These are phyloP conservation scores for Koerneria pararmatus DNA, from an alignment of 2,888 invertebrate species.

Conservation along the genomic window DNA sequence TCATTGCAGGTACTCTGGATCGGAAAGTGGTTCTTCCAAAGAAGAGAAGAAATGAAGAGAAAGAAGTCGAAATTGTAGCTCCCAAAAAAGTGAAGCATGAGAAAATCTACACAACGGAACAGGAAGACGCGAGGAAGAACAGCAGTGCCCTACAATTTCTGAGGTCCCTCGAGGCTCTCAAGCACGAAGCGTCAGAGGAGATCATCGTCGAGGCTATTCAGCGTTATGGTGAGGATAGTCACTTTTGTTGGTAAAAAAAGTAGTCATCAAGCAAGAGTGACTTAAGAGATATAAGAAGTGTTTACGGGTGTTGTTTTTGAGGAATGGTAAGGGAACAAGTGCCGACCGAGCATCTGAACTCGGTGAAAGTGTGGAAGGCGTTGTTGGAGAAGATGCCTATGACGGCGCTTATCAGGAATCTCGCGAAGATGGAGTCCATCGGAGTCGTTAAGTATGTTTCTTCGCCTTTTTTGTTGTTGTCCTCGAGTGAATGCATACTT, in stretches of 20 bases:
- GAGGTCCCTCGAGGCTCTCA: slow-evolving; percentile 33
- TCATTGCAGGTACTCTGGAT: too few species aligned
- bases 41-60: too few species aligned
- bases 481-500: neutral
- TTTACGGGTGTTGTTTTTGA: slow-evolving; percentile 16
- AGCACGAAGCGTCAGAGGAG: slow-evolving; percentile 30
- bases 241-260: too few species aligned
- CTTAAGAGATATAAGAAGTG: neutral
- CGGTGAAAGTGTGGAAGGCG: slow-evolving; percentile 59
- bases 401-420: slow-evolving; percentile 61
- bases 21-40: too few species aligned
- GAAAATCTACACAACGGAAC: too few species aligned
- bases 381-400: slow-evolving; percentile 61
- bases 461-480: neutral
- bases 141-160: too few species aligned
- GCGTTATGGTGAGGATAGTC: slow-evolving; percentile 26
- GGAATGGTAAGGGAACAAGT: slow-evolving; percentile 71
- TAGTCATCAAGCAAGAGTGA: too few species aligned
- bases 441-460: slow-evolving; percentile 39
- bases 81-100: too few species aligned
- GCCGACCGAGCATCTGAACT: slow-evolving; percentile 70
- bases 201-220: slow-evolving; percentile 31
- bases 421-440: slow-evolving; percentile 60
- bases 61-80: too few species aligned
- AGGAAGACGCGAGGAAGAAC: too few species aligned